These are phyloP conservation scores for Temnothorax nylanderi DNA, from an alignment of 1,140 invertebrate genomes.

Conservation along the genomic window DNA sequence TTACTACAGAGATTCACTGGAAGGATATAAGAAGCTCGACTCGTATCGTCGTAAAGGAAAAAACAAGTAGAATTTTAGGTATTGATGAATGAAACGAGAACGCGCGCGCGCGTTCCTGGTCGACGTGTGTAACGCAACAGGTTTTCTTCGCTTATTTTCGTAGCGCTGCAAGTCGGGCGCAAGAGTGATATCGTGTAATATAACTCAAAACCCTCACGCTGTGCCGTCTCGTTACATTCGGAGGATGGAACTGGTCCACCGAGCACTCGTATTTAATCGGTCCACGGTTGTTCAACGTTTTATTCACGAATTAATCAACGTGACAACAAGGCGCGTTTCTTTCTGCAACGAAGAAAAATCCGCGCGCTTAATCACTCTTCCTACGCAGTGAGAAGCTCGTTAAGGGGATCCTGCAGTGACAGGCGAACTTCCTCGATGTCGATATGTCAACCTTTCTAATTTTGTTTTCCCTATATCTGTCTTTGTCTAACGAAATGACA, in stretches of 20 bases:
- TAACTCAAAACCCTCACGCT: slow-evolving; percentile 22
- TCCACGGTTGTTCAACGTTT: slow-evolving; percentile 15
- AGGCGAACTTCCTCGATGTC: too few relatives aligned
- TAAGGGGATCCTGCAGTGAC: too few relatives aligned
- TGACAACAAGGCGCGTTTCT: not conserved
- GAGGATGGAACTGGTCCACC: not conserved
- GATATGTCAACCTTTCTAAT: too few relatives aligned
- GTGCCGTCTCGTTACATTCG: slow-evolving; percentile 5
- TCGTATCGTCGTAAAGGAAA: not conserved
- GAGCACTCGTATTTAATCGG: slow-evolving; percentile 10
- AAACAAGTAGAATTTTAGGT: not conserved
- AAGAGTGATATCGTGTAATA: slow-evolving; percentile 44
- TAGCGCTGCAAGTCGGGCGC: not conserved
- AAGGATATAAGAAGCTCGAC: not conserved
- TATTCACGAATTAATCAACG: slow-evolving; percentile 31
- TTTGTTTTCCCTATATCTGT: too few relatives aligned
- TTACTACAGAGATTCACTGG: not conserved
- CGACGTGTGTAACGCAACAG: slow-evolving; percentile 56
- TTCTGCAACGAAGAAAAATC: not conserved
- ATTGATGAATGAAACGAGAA: slow-evolving; percentile 28
- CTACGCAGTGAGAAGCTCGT: not conserved
- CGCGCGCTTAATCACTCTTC: not conserved
- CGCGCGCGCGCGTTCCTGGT: not conserved
- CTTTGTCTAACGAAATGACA: too few relatives aligned
- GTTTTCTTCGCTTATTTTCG: slow-evolving; percentile 61